Base-by-base conservation (phyloP, 2,888 invertebrate genomes). In the Heliconius ethilla region DNA sequence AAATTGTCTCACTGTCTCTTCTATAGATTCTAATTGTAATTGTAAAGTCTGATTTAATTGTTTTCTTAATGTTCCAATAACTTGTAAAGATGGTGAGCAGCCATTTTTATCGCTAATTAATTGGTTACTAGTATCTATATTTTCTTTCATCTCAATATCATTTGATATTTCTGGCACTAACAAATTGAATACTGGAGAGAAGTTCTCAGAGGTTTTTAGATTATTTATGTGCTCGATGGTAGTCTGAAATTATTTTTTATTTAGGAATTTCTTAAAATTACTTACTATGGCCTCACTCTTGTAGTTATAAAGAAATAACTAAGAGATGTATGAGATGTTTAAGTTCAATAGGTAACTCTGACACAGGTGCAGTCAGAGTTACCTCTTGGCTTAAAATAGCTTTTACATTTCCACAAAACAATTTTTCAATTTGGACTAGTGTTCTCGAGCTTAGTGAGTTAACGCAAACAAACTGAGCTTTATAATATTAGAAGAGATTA, bases 1-100 rank as follows among this genome's bases (percentile, higher is more conserved):
- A 90, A 95, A 98, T 80, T 95, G 95, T 85, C 96, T 96, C 80
- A 98, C 96, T 83, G 96, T 95, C 84, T 97, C 97, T 86, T 97
- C 97, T 70, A 97, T 96, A 3, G 95, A 95, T 70, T 95, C 94
- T 75, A 97, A 95, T 90, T 97, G 96, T 70, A 95, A 95, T 86
- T 96, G 96, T 75, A 98, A 90, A 72, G 95, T 96, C 83, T 96
- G 95, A 79, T 96, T 95, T 80, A 97, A 94, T 85, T 96, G 96
- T 84, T 96, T 96, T 85, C 96, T 96, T 59, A 97, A 91, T 72
- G 93, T 94, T 75, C 95, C 94, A 81, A 96, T 92, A 79, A 95
- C 95, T 80, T 95, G 91, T 85, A 95, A 95, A 65, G 95, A 89
- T 22, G 95, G 94, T 76, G 90, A 92, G 86, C 95, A 93, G 70